Conservation (phyloP, 2,113 vertebrate genomes). For the Brachionichthys hirsutus region DNA sequence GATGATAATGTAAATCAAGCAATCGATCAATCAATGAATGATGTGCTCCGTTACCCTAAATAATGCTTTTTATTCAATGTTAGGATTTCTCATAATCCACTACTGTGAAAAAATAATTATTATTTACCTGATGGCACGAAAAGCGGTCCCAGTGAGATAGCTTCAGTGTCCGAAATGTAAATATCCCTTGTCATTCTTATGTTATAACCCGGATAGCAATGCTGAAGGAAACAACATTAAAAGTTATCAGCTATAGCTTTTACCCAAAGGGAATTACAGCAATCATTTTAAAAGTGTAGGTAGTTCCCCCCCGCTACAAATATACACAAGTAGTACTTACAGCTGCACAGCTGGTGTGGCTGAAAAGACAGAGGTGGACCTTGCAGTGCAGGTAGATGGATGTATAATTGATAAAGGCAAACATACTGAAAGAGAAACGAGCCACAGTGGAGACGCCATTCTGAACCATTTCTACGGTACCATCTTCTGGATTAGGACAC, state of each 20-base stretch:
- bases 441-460: slow-evolving; percentile 64
- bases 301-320: neutral
- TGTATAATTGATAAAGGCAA: slow-evolving; percentile 54
- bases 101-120: too few relatives aligned
- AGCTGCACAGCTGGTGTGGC: slow-evolving; percentile 40
- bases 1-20: too few relatives aligned
- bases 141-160: slow-evolving; percentile 57
- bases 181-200: slow-evolving; percentile 29
- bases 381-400: slow-evolving; percentile 71
- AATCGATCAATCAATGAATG: too few relatives aligned
- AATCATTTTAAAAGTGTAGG: too few relatives aligned
- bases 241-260: neutral
- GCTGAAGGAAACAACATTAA: slow-evolving; percentile 39
- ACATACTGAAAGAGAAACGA: slow-evolving; percentile 75
- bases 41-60: too few relatives aligned
- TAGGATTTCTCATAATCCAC: too few relatives aligned
- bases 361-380: slow-evolving; percentile 66
- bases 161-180: slow-evolving; percentile 28
- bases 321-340: slow-evolving; percentile 44
- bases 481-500: slow-evolving; percentile 66
- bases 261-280: too few relatives aligned
- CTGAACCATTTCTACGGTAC: slow-evolving; percentile 59
- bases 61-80: too few relatives aligned
- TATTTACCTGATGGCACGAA: too few relatives aligned
- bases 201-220: slow-evolving; percentile 45